phyloP scores from a whole-genome alignment of 2,888 invertebrate species.

The Thera britannica region DNA sequence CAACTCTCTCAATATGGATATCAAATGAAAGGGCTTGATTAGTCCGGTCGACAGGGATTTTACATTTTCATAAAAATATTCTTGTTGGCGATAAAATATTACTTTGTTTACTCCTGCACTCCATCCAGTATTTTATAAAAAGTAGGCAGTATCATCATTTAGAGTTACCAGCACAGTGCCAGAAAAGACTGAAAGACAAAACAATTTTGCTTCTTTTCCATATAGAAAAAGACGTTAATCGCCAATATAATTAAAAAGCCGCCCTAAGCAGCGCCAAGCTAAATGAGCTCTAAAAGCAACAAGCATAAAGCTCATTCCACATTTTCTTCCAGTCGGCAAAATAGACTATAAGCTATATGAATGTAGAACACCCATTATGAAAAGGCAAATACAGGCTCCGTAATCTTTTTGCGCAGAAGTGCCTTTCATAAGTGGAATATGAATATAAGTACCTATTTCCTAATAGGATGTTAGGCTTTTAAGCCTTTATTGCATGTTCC shows the following conservation, averaged over 20 bases:
- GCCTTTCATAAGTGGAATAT: conserved; percentile 12
- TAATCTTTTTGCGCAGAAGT: conserved; percentile 11
- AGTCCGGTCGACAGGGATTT: no score
- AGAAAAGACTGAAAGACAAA: no score
- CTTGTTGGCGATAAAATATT: no score
- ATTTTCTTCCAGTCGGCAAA: neutral
- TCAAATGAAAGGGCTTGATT: no score
- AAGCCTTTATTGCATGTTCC: neutral
- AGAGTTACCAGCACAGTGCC: no score
- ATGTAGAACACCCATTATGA: conserved; percentile 32
- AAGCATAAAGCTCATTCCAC: conserved; percentile 2
- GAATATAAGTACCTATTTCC: conserved; percentile 1
- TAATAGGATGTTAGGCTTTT: conserved; percentile 3
- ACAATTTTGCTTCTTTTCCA: no score
- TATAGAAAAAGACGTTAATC: no score
- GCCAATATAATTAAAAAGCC: neutral
- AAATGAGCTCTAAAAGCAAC: neutral
- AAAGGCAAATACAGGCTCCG: conserved; percentile 21
- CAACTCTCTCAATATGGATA: no score
- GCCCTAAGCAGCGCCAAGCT: neutral
- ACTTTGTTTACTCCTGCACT: no score
- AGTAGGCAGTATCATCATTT: no score
- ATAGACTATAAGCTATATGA: neutral
- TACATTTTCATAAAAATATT: no score
- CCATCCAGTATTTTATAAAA: no score